A percentile compares a stretch with the other conserved stretches of the same genome.
Conservation (phyloP, 2,888 invertebrate genomes). For the Pristionchus japonicus region DNA sequence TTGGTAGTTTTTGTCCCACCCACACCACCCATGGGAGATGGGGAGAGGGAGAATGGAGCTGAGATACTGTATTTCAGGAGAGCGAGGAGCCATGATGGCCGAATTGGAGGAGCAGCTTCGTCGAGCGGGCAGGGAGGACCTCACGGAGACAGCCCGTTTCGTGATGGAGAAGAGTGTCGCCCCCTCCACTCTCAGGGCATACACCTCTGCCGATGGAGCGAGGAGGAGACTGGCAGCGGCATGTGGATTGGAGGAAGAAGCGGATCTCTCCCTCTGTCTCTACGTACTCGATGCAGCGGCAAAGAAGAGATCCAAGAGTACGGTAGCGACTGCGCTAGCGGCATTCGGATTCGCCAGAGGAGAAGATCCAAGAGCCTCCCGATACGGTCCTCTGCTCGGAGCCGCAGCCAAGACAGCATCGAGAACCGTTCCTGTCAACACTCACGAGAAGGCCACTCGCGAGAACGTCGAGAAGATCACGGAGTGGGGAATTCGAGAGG, state of each 20-base stretch:
- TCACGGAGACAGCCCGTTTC: not conserved
- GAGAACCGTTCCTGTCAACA: not conserved
- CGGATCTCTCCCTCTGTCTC: not conserved
- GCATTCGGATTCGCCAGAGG: not conserved
- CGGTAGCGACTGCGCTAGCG: not conserved
- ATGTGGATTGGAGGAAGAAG: not conserved
- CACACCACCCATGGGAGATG: not conserved
- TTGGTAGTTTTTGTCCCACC: not conserved
- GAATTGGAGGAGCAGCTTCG: not conserved
- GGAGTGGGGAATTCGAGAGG: not conserved
- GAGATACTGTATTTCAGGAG: not conserved
- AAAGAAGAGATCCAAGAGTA: not conserved
- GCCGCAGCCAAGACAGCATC: not conserved
- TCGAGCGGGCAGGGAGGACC: not conserved
- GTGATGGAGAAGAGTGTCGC: not conserved
- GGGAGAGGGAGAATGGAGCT: not conserved
- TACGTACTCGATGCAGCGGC: not conserved
- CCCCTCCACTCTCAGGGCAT: not conserved
- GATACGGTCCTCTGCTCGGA: not conserved
- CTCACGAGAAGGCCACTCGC: not conserved
- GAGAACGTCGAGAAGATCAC: not conserved
- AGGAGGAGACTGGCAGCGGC: not conserved
- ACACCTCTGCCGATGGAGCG: not conserved
- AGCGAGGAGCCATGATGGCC: not conserved
- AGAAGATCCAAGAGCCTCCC: not conserved